Evolutionary conservation across 2,113 vertebrate genomes (phyloP).

Genomic region (Dendrocopos noguchii): DNA sequence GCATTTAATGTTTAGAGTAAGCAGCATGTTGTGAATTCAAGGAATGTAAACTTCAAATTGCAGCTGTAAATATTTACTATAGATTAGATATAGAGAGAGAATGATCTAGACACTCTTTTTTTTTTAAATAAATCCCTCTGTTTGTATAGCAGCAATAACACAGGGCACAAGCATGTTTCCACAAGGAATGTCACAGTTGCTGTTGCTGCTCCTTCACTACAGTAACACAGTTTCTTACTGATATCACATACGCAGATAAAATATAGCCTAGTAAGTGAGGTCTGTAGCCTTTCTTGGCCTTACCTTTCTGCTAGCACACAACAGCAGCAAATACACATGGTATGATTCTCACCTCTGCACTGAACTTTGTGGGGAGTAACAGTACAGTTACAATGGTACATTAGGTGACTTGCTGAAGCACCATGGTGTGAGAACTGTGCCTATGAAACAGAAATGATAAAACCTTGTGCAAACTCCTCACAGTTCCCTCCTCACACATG

Average conservation of each 20-base stretch:
- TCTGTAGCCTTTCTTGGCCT: background rate
- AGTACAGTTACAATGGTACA: accelerated
- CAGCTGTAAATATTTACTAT: background rate
- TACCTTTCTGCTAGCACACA: background rate
- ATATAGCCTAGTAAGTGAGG: background rate
- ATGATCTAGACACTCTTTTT: background rate
- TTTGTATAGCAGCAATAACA: background rate
- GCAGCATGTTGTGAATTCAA: background rate
- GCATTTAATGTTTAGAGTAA: background rate
- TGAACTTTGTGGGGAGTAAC: accelerated
- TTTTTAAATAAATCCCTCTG: background rate
- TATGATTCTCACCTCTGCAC: background rate
- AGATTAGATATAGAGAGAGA: background rate
- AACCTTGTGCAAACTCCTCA: background rate
- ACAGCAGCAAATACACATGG: background rate
- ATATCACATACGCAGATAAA: background rate
- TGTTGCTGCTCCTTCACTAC: background rate
- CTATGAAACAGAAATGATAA: background rate
- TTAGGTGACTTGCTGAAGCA: background rate
- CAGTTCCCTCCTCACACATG: background rate
- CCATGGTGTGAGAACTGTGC: background rate
- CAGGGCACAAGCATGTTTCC: background rate
- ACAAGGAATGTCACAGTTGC: background rate
- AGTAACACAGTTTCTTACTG: background rate
- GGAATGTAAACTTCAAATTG: background rate